Percentiles rank a stretch among this genome's conserved stretches.
Evolutionary conservation across 2,797 vertebrate genomes (phyloP).

Genomic region (Uromys caudimaculatus): DNA sequence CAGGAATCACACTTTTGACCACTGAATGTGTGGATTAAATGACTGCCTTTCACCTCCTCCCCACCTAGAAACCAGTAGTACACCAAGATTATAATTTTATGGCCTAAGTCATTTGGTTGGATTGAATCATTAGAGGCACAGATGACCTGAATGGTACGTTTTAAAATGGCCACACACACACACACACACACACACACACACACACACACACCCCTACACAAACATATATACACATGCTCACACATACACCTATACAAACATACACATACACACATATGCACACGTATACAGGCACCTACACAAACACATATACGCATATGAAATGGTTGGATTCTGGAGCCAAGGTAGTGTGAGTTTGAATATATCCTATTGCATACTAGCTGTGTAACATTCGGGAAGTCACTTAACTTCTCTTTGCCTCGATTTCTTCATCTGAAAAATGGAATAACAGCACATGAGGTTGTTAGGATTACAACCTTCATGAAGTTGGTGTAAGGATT

Average conservation of each 20-base stretch:
- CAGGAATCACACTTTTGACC: background rate
- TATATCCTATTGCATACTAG: background rate
- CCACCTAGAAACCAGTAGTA: background rate
- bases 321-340: constrained; percentile 37
- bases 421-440: constrained; percentile 18
- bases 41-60: background rate
- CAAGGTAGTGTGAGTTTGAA: background rate
- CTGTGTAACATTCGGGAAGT: background rate
- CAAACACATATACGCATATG: background rate
- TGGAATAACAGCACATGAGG: background rate
- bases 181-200: background rate
- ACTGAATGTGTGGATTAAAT: background rate
- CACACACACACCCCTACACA: background rate
- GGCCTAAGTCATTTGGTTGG: background rate
- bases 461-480: background rate
- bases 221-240: background rate
- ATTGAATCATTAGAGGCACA: background rate
- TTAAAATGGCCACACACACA: background rate
- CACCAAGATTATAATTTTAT: background rate
- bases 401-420: background rate
- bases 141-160: background rate
- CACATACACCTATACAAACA: background rate
- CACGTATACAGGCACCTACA: background rate
- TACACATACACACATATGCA: background rate
- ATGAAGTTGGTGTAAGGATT: background rate